These are phyloP conservation scores for Hippocampus kuda DNA, from an alignment of 2,797 vertebrate genomes.

Conservation along the genomic window DNA sequence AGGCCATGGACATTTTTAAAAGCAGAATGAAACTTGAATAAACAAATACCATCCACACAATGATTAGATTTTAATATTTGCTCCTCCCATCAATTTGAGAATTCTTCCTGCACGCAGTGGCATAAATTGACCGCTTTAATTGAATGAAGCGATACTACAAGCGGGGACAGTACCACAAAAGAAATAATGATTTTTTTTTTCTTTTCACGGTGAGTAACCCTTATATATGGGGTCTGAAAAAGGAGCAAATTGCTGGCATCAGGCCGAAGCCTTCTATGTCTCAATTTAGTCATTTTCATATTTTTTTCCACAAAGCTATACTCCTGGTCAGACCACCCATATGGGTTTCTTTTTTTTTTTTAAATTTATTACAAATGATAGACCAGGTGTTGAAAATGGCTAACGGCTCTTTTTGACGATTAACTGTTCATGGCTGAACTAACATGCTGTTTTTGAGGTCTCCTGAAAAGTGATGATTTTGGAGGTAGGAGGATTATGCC, in stretches of 20 bases:
- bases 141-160: conserved; percentile 33
- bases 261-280: too few species aligned
- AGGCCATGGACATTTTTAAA: background rate
- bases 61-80: background rate
- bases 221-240: conserved; percentile 23
- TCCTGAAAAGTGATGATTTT: too few species aligned
- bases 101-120: background rate
- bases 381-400: too few species aligned
- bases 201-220: conserved; percentile 29
- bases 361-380: too few species aligned
- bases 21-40: background rate
- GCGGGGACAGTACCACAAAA: conserved; percentile 32
- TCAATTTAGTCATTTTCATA: too few species aligned
- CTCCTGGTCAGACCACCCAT: too few species aligned
- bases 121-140: conserved; percentile 21
- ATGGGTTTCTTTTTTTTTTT: too few species aligned
- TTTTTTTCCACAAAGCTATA: too few species aligned
- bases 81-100: background rate
- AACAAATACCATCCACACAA: background rate
- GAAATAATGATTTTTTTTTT: background rate
- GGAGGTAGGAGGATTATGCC: too few species aligned
- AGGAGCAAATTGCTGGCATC: conserved; percentile 9
- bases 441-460: too few species aligned
- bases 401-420: too few species aligned
- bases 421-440: too few species aligned